A percentile compares a stretch with the other conserved stretches of the same genome.
Conservation (phyloP, 2,797 vertebrate species). For the Myiotriccus ornatus region DNA sequence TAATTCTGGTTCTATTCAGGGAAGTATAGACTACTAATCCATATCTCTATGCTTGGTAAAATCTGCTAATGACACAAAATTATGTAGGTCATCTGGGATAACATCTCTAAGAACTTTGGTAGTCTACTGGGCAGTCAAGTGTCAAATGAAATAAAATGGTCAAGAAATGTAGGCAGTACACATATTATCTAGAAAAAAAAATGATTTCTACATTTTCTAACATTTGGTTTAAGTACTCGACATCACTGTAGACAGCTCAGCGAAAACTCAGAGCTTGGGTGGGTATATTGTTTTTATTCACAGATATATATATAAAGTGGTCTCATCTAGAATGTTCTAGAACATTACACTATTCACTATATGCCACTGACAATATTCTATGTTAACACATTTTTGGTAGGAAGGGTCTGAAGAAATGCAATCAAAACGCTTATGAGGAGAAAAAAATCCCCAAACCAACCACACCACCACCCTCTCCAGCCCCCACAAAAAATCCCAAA, state of each 20-base stretch:
- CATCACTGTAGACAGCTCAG: neutral
- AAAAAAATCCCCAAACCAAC: rapidly evolving
- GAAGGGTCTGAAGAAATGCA: neutral
- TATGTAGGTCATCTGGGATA: neutral
- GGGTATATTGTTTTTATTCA: neutral
- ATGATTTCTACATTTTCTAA: neutral
- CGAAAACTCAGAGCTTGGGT: neutral
- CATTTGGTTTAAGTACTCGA: neutral
- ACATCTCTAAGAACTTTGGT: neutral
- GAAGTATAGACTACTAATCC: neutral
- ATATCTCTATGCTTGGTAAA: neutral
- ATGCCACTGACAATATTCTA: neutral
- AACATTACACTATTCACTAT: too few species aligned
- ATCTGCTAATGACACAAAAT: neutral
- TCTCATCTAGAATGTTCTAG: neutral
- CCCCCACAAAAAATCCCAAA: neutral
- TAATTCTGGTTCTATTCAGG: neutral
- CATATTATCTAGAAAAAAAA: neutral
- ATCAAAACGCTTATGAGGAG: neutral
- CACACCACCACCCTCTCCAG: rapidly evolving
- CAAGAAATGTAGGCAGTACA: neutral
- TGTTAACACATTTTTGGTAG: neutral
- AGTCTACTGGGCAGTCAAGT: neutral
- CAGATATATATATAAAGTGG: neutral
- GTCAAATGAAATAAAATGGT: neutral